Percentiles rank a stretch among this genome's conserved stretches.
phyloP scores from a whole-genome alignment of 2,113 vertebrate species.

The Ancistrus triradiatus region DNA sequence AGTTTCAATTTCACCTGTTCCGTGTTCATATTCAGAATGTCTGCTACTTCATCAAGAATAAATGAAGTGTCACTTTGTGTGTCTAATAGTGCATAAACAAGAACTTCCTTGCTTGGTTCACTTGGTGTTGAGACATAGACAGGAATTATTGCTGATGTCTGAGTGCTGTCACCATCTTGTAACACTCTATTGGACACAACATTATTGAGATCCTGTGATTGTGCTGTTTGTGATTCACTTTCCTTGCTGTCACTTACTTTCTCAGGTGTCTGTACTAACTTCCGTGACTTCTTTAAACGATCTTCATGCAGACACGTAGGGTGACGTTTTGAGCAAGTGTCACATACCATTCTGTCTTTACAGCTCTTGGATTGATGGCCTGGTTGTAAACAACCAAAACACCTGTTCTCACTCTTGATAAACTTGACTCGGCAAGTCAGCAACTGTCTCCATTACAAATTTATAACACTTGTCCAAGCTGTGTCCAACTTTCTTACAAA shows the following conservation, averaged over 20 bases:
- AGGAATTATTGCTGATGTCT: conserved; percentile 38
- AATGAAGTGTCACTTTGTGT: conserved; percentile 40
- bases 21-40: conserved; percentile 11
- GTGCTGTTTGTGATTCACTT: conserved; percentile 5
- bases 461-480: too few relatives aligned
- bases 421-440: conserved; percentile 16
- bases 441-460: not conserved
- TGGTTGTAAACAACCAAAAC: too few relatives aligned
- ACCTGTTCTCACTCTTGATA: conserved; percentile 19
- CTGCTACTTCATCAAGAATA: conserved; percentile 38
- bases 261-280: conserved; percentile 1
- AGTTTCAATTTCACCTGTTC: conserved; percentile 28
- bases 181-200: conserved; percentile 40
- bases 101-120: conserved; percentile 33
- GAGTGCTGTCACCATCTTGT: conserved; percentile 26
- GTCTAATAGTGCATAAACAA: conserved; percentile 34
- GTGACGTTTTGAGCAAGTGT: conserved; percentile 20
- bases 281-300: not conserved
- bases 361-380: conserved; percentile 38
- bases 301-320: conserved; percentile 40
- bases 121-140: conserved; percentile 30
- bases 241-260: too few relatives aligned
- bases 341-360: conserved; percentile 22
- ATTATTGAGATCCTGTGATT: conserved; percentile 18
- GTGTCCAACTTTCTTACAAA: conserved; percentile 19